Conservation (phyloP, 1,140 invertebrate genomes). For the Magallana ariakensis region DNA sequence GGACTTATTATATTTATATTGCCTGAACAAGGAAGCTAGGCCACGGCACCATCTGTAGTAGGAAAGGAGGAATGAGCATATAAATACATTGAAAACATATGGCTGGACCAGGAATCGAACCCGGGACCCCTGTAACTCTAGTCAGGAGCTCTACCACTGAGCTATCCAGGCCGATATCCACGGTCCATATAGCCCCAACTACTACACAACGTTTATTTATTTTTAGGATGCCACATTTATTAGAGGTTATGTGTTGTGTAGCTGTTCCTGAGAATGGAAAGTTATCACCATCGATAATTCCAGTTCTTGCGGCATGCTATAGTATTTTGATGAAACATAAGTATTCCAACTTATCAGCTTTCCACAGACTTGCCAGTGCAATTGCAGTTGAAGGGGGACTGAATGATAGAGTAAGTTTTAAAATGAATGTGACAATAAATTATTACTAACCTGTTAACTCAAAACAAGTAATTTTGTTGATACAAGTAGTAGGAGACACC, state of each 20-base stretch:
- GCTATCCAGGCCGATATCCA: too few relatives aligned
- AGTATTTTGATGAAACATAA: slow-evolving; percentile 16
- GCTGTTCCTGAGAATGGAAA: slow-evolving; percentile 6
- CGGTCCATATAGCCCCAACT: too few relatives aligned
- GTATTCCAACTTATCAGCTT: slow-evolving; percentile 12
- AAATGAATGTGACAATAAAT: neutral
- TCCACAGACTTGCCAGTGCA: slow-evolving; percentile 6
- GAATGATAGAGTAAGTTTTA: slow-evolving; percentile 12
- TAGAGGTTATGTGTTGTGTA: slow-evolving; percentile 24
- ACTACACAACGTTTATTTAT: too few relatives aligned
- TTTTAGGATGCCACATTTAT: slow-evolving; percentile 28
- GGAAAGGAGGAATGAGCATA: too few relatives aligned
- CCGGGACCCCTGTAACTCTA: too few relatives aligned
- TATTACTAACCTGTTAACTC: neutral
- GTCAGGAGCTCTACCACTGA: too few relatives aligned
- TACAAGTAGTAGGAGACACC: slow-evolving; percentile 4
- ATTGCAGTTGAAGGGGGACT: slow-evolving; percentile 26
- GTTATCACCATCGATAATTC: slow-evolving; percentile 4
- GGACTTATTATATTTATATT: too few relatives aligned
- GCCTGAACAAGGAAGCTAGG: too few relatives aligned
- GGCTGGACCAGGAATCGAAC: too few relatives aligned
- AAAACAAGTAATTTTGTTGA: too few relatives aligned
- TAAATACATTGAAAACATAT: too few relatives aligned
- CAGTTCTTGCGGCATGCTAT: slow-evolving; percentile 2
- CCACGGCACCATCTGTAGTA: too few relatives aligned